Base-by-base conservation (phyloP, 2,888 invertebrate species). In the Chesias legatella region DNA sequence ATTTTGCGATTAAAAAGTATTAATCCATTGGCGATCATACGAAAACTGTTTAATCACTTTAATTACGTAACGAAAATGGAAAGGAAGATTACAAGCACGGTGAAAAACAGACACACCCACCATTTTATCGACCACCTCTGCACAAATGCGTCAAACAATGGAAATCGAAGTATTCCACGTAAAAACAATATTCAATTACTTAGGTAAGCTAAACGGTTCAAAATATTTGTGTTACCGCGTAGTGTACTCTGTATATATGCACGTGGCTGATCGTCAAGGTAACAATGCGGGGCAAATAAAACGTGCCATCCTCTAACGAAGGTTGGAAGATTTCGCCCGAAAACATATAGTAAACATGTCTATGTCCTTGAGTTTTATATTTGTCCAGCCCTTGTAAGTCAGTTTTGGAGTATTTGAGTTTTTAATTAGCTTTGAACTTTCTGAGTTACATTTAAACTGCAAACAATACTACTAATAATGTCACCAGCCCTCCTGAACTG, bases 221-320 rank as follows among this genome's bases (percentile, higher is more conserved):
- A 68, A 76, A 76, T 72, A 75, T 76, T 76, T 74, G 66, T 61
- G 55, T 17, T 3, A 2, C 13, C 2, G 5, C 54, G 48, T 46
- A 47, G 13, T 55, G 61, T 60, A 46, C 51, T 11, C 8, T 7
- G 24, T 8, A 44, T 17, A 17, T 17, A 3, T 2, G 13, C 48
- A 53, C 22, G 38, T 50, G 44, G 38, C 35, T 33, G 35, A 51
- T 39, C 34, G 28, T 41, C 65, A 71, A 73, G 70, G 69, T 38
- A 51, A 48, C 55, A 42, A 38, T 13, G 40, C 9, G 40, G 27
- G 38, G 56, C 55, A 65, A 63, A 70, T 52, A 67, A 54, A 56
- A 46, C 44, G 58, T 58, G 56, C 53, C 56, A 57, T 51, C 53
- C 44, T 32, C 48, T 43, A 38, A 38, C 50, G 48, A 53, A 57